phyloP scores from a whole-genome alignment of 2,888 invertebrate genomes.

The Dynastes tityus region DNA sequence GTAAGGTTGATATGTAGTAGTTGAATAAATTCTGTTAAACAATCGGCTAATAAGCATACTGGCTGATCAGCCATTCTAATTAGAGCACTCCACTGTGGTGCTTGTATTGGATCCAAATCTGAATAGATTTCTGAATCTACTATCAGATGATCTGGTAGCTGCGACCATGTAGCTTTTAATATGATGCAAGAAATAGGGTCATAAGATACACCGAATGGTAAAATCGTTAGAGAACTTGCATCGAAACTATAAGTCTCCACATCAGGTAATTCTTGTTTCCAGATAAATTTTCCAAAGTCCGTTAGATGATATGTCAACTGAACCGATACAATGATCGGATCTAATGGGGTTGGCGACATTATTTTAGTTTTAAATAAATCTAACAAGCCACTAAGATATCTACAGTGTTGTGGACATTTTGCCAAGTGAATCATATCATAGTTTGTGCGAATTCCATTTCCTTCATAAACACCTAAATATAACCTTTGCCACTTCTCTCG shows the following conservation, averaged over 20 bases:
- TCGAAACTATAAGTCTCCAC: constrained; percentile 75
- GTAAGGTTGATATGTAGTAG: constrained; percentile 74
- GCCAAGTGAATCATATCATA: constrained; percentile 93
- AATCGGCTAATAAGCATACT: constrained; percentile 84
- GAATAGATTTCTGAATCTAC: constrained; percentile 91
- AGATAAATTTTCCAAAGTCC: constrained; percentile 73
- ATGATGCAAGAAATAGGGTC: constrained; percentile 86
- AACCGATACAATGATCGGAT: constrained; percentile 81
- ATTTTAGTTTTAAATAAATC: constrained; percentile 93
- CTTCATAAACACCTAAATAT: constrained; percentile 86
- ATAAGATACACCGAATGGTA: constrained; percentile 90
- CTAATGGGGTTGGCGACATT: constrained; percentile 75
- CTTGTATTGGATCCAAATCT: constrained; percentile 88
- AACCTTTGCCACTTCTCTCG: constrained; percentile 86
- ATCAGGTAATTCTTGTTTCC: constrained; percentile 77
- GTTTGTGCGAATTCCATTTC: constrained; percentile 83
- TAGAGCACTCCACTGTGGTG: constrained; percentile 86
- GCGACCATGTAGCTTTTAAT: constrained; percentile 89
- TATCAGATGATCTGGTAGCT: constrained; percentile 87
- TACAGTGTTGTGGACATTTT: constrained; percentile 85
- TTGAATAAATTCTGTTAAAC: constrained; percentile 81
- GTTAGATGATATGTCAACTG: constrained; percentile 80
- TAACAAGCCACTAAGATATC: constrained; percentile 86
- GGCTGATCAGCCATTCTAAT: constrained; percentile 80
- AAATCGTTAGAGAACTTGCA: constrained; percentile 71